A percentile compares a stretch with the other conserved stretches of the same genome.
These are phyloP conservation scores for Cryptocephalus primarius DNA, from an alignment of 2,888 invertebrate species.

Conservation along the genomic window DNA sequence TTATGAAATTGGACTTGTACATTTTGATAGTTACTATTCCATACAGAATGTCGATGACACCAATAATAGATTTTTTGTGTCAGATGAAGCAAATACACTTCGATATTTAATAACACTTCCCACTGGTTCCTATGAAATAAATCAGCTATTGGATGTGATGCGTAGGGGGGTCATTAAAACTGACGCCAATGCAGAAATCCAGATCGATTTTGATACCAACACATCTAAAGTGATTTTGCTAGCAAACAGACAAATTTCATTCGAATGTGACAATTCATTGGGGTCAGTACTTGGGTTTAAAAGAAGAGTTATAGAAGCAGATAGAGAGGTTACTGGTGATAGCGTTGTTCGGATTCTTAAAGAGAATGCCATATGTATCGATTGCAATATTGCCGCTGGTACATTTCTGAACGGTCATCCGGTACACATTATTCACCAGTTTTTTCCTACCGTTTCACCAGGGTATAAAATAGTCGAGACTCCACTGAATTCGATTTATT, in stretches of 20 bases:
- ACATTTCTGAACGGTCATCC: constrained; percentile 4
- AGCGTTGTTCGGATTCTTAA: neutral
- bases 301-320: neutral
- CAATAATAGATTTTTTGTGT: neutral
- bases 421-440: constrained; percentile 17
- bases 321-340: neutral
- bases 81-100: too few relatives aligned
- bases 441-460: constrained; percentile 17
- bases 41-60: constrained; percentile 1
- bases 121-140: neutral
- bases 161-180: neutral
- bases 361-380: neutral
- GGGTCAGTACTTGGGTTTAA: neutral
- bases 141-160: neutral
- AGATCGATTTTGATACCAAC: neutral
- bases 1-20: constrained; percentile 6
- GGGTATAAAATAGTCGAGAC: constrained; percentile 29
- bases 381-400: constrained; percentile 7
- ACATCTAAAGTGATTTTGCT: neutral
- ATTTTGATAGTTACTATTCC: constrained; percentile 6
- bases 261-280: constrained; percentile 2
- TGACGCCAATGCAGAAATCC: neutral
- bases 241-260: neutral
- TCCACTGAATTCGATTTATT: constrained; percentile 26
- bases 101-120: neutral